Conservation (phyloP, 2,888 invertebrate genomes). For the Meteorus cinctellus region DNA sequence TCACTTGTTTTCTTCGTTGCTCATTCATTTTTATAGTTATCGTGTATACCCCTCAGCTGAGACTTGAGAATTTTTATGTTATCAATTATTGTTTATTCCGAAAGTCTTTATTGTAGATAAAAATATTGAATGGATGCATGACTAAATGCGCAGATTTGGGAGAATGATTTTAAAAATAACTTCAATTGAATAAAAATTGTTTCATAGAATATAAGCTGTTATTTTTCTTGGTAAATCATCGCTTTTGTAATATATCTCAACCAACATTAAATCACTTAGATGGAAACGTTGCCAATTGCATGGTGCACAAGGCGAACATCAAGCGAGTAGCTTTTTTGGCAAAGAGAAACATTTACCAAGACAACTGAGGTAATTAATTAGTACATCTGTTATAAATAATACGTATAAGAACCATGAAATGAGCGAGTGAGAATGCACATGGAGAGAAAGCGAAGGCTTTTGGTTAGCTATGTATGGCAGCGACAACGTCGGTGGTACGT, state of each 20-base stretch:
- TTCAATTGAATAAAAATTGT: no score
- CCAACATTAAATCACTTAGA: not conserved
- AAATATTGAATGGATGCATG: not conserved
- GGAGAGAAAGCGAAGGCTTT: conserved; percentile 19
- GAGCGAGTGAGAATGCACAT: conserved; percentile 5
- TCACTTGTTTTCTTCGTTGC: not conserved
- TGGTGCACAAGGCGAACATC: not conserved
- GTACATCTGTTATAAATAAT: conserved; percentile 39
- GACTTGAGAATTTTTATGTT: not conserved
- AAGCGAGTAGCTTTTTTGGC: conserved; percentile 24
- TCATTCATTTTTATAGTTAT: not conserved
- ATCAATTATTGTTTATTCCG: not conserved
- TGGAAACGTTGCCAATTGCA: not conserved
- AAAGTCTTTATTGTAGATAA: not conserved
- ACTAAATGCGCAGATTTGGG: no score
- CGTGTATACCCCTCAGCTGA: not conserved
- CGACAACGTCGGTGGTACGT: conserved; percentile 33
- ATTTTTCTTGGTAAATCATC: no score
- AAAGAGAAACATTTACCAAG: conserved; percentile 20
- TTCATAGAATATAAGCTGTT: no score
- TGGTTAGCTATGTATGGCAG: conserved; percentile 30
- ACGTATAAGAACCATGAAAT: not conserved
- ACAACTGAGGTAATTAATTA: conserved; percentile 42
- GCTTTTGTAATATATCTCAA: not conserved
- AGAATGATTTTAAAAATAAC: no score